Conservation (phyloP, 2,888 invertebrate genomes). For the Drosophila recens region DNA sequence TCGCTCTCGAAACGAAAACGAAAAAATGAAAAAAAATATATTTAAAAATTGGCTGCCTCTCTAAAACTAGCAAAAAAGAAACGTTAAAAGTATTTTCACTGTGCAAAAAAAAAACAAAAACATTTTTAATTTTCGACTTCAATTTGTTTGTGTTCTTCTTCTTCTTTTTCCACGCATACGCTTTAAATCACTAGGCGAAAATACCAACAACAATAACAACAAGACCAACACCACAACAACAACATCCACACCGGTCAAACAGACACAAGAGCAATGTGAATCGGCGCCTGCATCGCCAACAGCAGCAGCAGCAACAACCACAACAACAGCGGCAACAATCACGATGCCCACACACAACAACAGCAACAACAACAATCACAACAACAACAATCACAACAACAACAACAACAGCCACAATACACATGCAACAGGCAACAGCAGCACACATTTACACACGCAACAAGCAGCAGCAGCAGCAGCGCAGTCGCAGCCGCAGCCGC, state of each 20-base stretch:
- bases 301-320: slow-evolving; percentile 36
- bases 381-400: slow-evolving; percentile 28
- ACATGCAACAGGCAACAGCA: slow-evolving; percentile 37
- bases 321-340: slow-evolving; percentile 47
- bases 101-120: slow-evolving; percentile 37
- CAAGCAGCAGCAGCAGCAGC: slow-evolving; percentile 44
- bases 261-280: slow-evolving; percentile 64
- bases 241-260: slow-evolving; percentile 74
- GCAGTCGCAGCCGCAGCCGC: slow-evolving; percentile 34
- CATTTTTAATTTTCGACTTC: slow-evolving; percentile 77
- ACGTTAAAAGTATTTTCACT: slow-evolving; percentile 23
- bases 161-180: slow-evolving; percentile 78
- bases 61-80: slow-evolving; percentile 29
- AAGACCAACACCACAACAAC: slow-evolving; percentile 64
- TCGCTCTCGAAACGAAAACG: slow-evolving; percentile 42
- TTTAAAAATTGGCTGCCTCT: slow-evolving; percentile 65
- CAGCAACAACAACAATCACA: slow-evolving; percentile 28
- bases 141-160: slow-evolving; percentile 79
- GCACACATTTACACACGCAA: slow-evolving; percentile 46
- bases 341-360: slow-evolving; percentile 25
- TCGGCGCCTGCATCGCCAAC: slow-evolving; percentile 65
- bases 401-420: slow-evolving; percentile 24
- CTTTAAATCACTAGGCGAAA: slow-evolving; percentile 77
- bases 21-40: slow-evolving; percentile 17
- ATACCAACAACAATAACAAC: slow-evolving; percentile 64